Percentiles rank a stretch among this genome's conserved stretches.
These are phyloP conservation scores for Cichlasoma orientale DNA, from an alignment of 2,797 vertebrate species.

Conservation along the genomic window DNA sequence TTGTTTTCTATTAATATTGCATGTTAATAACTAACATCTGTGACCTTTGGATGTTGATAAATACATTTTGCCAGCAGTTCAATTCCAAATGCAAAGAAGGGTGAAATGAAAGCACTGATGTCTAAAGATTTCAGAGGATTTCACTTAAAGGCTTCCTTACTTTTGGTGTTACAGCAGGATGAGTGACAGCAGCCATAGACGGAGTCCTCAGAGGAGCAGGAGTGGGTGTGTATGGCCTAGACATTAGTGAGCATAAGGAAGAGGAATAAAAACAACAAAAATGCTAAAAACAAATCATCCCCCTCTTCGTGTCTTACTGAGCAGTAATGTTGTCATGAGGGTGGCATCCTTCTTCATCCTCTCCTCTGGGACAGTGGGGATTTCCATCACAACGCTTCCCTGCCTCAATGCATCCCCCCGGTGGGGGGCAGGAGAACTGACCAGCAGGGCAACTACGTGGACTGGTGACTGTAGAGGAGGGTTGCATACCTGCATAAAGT, in stretches of 20 bases:
- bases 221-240: conserved; percentile 70
- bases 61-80: neutral
- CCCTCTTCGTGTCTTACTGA: conserved; percentile 63
- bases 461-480: conserved; percentile 58
- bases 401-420: conserved; percentile 77
- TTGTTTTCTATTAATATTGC: neutral
- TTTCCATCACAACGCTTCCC: conserved; percentile 78
- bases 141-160: conserved; percentile 37
- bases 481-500: conserved; percentile 59
- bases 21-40: neutral
- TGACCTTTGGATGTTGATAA: neutral
- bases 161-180: conserved; percentile 43
- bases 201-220: conserved; percentile 77
- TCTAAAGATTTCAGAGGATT: neutral
- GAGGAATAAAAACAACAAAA: neutral
- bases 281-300: neutral
- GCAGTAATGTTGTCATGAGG: conserved; percentile 29
- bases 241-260: neutral
- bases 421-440: conserved; percentile 83
- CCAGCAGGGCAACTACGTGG: conserved; percentile 71
- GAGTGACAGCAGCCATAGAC: conserved; percentile 66
- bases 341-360: conserved; percentile 83
- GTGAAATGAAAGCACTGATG: neutral
- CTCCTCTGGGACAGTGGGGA: conserved; percentile 80
- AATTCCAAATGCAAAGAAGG: neutral